Conservation (phyloP, 2,888 invertebrate species). For the Cryptophagus acutangulus region DNA sequence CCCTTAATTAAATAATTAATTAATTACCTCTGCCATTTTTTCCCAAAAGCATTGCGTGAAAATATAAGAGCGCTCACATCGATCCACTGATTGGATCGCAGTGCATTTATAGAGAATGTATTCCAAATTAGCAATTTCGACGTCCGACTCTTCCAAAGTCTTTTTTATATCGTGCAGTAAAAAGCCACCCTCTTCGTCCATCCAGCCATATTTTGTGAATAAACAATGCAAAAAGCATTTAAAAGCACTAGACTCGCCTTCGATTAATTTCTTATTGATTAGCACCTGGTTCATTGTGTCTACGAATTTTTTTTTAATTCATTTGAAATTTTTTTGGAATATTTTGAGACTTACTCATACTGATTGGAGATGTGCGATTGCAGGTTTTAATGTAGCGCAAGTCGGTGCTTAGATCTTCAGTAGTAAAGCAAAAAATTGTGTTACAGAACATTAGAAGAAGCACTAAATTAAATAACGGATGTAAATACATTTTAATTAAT, state of each 20-base stretch:
- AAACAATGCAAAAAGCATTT: conserved; percentile 46
- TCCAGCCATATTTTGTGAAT: conserved; percentile 45
- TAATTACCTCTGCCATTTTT: conserved; percentile 38
- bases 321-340: conserved; percentile 7
- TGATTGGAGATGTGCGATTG: conserved; percentile 42
- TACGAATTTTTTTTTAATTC: conserved; percentile 14
- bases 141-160: conserved; percentile 37
- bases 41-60: conserved; percentile 46
- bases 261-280: conserved; percentile 38
- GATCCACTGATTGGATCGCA: conserved; percentile 38
- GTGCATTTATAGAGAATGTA: conserved; percentile 43
- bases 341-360: conserved; percentile 37
- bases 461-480: too few relatives aligned
- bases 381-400: conserved; percentile 39
- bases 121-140: conserved; percentile 37
- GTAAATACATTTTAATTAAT: too few relatives aligned
- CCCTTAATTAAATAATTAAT: not conserved
- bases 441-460: too few relatives aligned
- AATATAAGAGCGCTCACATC: conserved; percentile 40
- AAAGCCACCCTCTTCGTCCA: conserved; percentile 46
- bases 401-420: conserved; percentile 36
- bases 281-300: conserved; percentile 44
- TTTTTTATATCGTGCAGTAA: conserved; percentile 40
- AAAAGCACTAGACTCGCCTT: conserved; percentile 35
- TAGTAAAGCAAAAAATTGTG: conserved; percentile 21